Conservation (phyloP, 2,797 vertebrate genomes). For the Pelobates cultripes region DNA sequence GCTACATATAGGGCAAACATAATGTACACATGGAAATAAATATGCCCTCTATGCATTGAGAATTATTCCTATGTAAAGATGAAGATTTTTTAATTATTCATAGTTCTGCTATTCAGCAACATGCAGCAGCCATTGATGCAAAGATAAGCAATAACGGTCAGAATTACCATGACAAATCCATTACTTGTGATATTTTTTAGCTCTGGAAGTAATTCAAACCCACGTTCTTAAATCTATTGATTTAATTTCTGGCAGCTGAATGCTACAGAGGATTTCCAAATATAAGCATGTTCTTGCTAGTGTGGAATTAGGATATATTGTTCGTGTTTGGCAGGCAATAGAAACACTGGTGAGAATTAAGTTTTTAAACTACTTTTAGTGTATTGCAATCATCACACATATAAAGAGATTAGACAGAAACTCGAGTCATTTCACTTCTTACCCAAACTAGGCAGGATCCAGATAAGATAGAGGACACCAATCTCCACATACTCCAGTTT, state of each 20-base stretch:
- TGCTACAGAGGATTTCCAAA: neutral
- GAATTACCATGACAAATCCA: too few relatives aligned
- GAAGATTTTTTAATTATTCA: too few relatives aligned
- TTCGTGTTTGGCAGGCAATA: neutral
- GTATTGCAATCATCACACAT: neutral
- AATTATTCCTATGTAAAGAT: too few relatives aligned
- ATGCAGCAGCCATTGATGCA: too few relatives aligned
- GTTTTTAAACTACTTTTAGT: neutral
- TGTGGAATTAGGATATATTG: neutral
- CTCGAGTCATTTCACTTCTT: neutral
- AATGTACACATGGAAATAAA: too few relatives aligned
- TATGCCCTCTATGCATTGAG: too few relatives aligned
- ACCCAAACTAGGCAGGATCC: slow-evolving; percentile 20
- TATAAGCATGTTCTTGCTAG: neutral
- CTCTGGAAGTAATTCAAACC: too few relatives aligned
- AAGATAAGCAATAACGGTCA: too few relatives aligned
- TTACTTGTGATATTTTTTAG: too few relatives aligned
- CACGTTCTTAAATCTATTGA: too few relatives aligned
- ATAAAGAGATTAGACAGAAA: neutral
- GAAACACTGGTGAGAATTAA: neutral
- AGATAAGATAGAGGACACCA: slow-evolving; percentile 18
- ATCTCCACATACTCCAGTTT: slow-evolving; percentile 7
- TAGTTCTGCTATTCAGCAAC: too few relatives aligned
- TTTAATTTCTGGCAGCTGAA: neutral
- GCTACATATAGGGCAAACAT: too few relatives aligned